A percentile compares a stretch with the other conserved stretches of the same genome.
Evolutionary conservation across 2,888 invertebrate species (phyloP).

Genomic region (Ceramica pisi): DNA sequence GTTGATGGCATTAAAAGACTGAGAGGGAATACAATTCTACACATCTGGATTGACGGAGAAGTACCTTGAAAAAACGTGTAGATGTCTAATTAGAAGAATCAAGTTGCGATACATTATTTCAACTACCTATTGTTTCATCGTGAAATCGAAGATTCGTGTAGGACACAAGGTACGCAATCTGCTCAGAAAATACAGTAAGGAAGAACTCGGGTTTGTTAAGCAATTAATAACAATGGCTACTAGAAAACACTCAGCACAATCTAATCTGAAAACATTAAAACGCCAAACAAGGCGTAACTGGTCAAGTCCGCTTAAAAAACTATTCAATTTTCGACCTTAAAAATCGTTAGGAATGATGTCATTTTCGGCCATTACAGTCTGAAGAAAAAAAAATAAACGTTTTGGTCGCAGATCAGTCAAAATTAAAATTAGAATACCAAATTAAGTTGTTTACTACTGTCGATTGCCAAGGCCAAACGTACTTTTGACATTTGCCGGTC

Average conservation of each 20-base stretch:
- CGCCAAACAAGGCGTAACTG: slow-evolving; percentile 5
- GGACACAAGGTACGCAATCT: background rate
- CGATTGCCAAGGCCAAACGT: slow-evolving; percentile 73
- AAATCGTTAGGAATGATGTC: slow-evolving; percentile 62
- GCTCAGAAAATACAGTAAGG: background rate
- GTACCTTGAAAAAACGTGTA: background rate
- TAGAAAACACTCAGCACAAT: slow-evolving; percentile 28
- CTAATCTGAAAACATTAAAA: slow-evolving; percentile 28
- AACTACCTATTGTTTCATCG: slow-evolving; percentile 29
- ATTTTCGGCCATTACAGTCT: slow-evolving; percentile 42
- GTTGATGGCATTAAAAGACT: background rate
- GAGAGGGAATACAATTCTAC: background rate
- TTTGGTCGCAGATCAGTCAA: slow-evolving; percentile 47
- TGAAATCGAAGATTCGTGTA: slow-evolving; percentile 3
- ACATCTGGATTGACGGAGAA: background rate
- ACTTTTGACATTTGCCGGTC: slow-evolving; percentile 74
- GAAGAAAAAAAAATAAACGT: slow-evolving; percentile 48
- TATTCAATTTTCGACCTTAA: slow-evolving; percentile 16
- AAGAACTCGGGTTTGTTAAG: background rate
- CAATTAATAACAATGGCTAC: slow-evolving; percentile 22
- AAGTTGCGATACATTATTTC: slow-evolving; percentile 11
- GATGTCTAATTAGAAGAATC: slow-evolving; percentile 8
- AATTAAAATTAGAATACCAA: slow-evolving; percentile 72
- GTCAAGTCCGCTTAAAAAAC: slow-evolving; percentile 17
- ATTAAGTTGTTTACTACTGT: slow-evolving; percentile 74